Conservation (phyloP, 1,140 invertebrate species). For the Chrysoperla carnea region DNA sequence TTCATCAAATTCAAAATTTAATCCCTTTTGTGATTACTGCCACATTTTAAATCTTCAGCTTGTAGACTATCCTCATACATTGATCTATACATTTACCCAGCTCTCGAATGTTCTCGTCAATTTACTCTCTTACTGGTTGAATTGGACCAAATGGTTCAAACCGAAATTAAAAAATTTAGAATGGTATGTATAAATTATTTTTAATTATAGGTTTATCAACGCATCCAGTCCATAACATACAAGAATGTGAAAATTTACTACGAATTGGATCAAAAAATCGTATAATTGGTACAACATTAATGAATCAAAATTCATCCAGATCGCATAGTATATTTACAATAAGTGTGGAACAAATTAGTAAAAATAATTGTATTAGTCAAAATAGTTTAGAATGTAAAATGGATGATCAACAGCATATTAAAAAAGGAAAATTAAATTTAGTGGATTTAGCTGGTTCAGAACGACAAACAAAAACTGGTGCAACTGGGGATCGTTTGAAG, state of each 20-base stretch:
- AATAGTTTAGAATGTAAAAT: slow-evolving; percentile 24
- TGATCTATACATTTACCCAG: no score
- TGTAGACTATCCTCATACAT: no score
- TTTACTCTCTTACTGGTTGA: no score
- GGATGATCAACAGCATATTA: slow-evolving; percentile 38
- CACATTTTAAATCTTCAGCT: no score
- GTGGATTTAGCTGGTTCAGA: slow-evolving; percentile 85
- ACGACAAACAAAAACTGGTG: slow-evolving; percentile 70
- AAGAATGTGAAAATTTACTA: slow-evolving; percentile 63
- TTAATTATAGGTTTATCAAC: slow-evolving; percentile 17
- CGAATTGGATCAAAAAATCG: slow-evolving; percentile 58
- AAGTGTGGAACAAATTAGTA: slow-evolving; percentile 58
- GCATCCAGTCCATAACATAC: slow-evolving; percentile 29
- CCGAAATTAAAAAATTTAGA: no score
- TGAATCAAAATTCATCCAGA: slow-evolving; percentile 84
- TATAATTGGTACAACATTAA: slow-evolving; percentile 73
- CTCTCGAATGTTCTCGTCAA: no score
- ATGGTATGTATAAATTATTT: no score
- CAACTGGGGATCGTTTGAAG: slow-evolving; percentile 70
- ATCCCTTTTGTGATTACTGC: no score
- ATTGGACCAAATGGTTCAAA: no score
- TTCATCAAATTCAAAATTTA: no score
- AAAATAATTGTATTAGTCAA: slow-evolving; percentile 27
- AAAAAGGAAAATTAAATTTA: slow-evolving; percentile 71
- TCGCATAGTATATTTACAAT: slow-evolving; percentile 87